These are phyloP conservation scores for Drosophila pegasa DNA, from an alignment of 2,888 invertebrate genomes.

Conservation along the genomic window DNA sequence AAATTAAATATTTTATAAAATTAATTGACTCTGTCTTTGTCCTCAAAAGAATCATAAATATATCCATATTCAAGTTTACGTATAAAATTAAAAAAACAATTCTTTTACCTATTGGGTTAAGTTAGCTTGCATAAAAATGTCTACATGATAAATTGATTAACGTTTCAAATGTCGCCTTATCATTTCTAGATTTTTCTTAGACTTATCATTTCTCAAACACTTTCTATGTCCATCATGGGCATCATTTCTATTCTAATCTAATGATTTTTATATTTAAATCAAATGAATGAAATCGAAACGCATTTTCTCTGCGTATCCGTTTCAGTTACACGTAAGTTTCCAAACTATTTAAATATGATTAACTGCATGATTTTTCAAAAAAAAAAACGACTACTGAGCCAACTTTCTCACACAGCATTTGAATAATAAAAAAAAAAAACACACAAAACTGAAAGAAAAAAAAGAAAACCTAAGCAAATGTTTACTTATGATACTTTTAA, in stretches of 20 bases:
- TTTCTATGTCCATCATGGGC: conserved; percentile 22
- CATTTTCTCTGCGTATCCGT: neutral
- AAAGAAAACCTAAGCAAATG: conserved; percentile 22
- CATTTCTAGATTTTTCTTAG: neutral
- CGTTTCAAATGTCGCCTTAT: neutral
- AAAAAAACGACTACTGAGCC: neutral
- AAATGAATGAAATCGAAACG: neutral
- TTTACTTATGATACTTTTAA: conserved; percentile 27
- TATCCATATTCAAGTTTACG: neutral
- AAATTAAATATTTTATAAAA: neutral
- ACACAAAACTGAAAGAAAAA: neutral
- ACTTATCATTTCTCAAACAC: conserved; percentile 7
- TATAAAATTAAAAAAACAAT: neutral
- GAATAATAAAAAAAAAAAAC: too few species aligned
- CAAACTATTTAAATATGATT: conserved; percentile 33
- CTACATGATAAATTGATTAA: neutral
- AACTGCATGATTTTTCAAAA: conserved; percentile 36
- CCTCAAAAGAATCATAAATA: neutral
- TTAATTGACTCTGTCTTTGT: neutral
- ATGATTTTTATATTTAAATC: conserved; percentile 10
- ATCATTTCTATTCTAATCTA: conserved; percentile 2
- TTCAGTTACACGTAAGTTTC: conserved; percentile 6
- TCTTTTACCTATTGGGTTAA: neutral
- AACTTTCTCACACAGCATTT: conserved; percentile 48
- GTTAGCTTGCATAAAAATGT: neutral